These are phyloP conservation scores for Pissodes strobi DNA, from an alignment of 1,140 invertebrate species.

Conservation along the genomic window DNA sequence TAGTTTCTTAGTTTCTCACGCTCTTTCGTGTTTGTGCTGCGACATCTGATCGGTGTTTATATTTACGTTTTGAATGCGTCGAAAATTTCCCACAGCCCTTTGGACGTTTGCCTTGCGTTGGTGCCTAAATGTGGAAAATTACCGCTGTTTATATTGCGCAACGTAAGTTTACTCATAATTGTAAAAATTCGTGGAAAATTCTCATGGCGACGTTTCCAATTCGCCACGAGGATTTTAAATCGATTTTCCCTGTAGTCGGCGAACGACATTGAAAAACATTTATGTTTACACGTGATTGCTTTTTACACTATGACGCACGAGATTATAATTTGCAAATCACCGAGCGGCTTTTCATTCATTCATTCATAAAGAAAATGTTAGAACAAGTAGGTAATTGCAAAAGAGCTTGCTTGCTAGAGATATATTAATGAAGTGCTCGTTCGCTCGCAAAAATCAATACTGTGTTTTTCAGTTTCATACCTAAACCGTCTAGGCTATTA, in stretches of 20 bases:
- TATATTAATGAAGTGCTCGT: not conserved
- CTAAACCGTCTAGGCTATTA: too few species aligned
- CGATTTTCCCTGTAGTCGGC: constrained; percentile 34
- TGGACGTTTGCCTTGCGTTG: not conserved
- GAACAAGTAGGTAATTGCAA: constrained; percentile 4
- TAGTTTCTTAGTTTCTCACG: constrained; percentile 20
- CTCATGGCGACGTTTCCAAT: constrained; percentile 2
- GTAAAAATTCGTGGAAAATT: constrained; percentile 9
- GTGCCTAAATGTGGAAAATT: constrained; percentile 8
- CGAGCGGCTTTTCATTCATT: constrained; percentile 34
- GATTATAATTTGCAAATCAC: constrained; percentile 35
- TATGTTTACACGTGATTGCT: constrained; percentile 34
- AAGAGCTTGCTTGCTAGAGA: too few species aligned
- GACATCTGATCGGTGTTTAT: constrained; percentile 18
- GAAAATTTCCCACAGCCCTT: not conserved
- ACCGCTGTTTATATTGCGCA: not conserved
- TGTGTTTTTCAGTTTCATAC: too few species aligned
- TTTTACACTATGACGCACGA: constrained; percentile 42
- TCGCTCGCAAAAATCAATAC: constrained; percentile 15
- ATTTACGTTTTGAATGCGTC: not conserved
- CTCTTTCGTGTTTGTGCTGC: constrained; percentile 5
- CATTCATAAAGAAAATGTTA: constrained; percentile 39
- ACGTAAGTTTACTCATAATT: constrained; percentile 15
- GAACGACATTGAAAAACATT: constrained; percentile 44
- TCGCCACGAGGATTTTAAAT: constrained; percentile 24